These are phyloP conservation scores for Dipodomys merriami DNA, from an alignment of 2,113 vertebrate species.

Conservation along the genomic window DNA sequence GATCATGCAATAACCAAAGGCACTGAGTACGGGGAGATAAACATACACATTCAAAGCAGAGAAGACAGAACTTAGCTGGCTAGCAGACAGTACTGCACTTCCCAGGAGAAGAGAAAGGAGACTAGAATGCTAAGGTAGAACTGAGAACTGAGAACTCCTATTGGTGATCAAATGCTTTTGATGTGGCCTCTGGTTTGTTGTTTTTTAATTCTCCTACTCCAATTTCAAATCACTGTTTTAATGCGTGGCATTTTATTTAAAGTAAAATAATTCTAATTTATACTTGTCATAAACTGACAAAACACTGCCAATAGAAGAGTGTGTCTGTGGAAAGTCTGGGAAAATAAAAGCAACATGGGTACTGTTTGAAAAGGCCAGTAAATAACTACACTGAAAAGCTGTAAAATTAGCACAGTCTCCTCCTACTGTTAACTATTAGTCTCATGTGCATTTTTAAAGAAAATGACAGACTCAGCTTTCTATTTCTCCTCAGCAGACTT, in stretches of 20 bases:
- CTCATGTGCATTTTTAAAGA: conserved; percentile 46
- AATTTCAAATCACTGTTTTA: conserved; percentile 48
- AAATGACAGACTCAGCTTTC: conserved; percentile 34
- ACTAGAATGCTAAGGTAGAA: neutral
- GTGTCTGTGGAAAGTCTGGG: conserved; percentile 6
- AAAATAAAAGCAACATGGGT: conserved; percentile 42
- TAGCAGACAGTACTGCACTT: neutral
- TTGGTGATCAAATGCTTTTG: neutral
- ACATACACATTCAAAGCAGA: neutral
- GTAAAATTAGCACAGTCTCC: conserved; percentile 25
- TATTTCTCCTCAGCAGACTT: conserved; percentile 54
- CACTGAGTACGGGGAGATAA: neutral
- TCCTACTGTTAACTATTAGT: conserved; percentile 41
- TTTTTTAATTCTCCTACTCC: conserved; percentile 22
- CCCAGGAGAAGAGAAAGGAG: neutral
- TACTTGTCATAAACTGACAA: conserved; percentile 52
- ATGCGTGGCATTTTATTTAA: conserved; percentile 30
- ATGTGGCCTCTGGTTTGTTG: neutral
- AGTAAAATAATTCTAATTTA: conserved; percentile 39
- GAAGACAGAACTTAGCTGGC: neutral
- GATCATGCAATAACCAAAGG: conserved; percentile 33
- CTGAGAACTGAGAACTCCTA: neutral
- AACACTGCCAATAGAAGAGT: conserved; percentile 35
- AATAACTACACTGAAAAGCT: neutral
- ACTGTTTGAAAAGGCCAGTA: conserved; percentile 45